These are phyloP conservation scores for Diceros bicornis DNA, from an alignment of 2,797 vertebrate species.

Conservation along the genomic window DNA sequence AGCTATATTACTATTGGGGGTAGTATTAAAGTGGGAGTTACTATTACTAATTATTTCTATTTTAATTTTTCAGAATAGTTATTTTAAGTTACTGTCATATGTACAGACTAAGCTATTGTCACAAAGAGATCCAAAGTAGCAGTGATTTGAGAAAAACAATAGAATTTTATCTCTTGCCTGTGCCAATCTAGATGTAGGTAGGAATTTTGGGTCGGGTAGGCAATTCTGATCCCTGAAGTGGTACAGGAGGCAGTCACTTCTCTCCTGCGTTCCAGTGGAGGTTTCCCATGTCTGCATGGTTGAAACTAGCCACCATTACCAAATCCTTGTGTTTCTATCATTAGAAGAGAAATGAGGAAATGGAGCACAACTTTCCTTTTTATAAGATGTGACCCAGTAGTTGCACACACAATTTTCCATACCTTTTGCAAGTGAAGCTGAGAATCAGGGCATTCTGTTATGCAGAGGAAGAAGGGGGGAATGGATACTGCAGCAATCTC, in stretches of 20 bases:
- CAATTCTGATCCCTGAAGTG: neutral
- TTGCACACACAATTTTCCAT: neutral
- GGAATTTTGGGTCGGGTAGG: neutral
- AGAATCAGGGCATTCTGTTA: neutral
- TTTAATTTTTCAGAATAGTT: slow-evolving; percentile 12
- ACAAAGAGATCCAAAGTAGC: neutral
- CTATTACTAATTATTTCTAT: neutral
- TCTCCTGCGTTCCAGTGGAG: neutral
- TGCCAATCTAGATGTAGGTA: neutral
- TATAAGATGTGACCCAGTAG: neutral
- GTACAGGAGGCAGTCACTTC: neutral
- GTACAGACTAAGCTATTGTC: neutral
- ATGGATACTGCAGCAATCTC: accelerated
- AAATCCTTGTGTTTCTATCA: neutral
- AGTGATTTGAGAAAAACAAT: neutral
- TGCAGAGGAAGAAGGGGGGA: neutral
- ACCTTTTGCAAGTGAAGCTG: neutral
- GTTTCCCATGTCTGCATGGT: neutral
- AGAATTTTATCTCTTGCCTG: neutral
- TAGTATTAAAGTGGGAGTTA: neutral
- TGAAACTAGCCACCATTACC: neutral
- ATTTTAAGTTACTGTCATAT: neutral
- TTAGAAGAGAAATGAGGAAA: neutral
- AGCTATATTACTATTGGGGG: neutral
- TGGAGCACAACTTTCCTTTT: neutral